These are phyloP conservation scores for Cervus canadensis DNA, from an alignment of 2,113 vertebrate genomes.

Conservation along the genomic window DNA sequence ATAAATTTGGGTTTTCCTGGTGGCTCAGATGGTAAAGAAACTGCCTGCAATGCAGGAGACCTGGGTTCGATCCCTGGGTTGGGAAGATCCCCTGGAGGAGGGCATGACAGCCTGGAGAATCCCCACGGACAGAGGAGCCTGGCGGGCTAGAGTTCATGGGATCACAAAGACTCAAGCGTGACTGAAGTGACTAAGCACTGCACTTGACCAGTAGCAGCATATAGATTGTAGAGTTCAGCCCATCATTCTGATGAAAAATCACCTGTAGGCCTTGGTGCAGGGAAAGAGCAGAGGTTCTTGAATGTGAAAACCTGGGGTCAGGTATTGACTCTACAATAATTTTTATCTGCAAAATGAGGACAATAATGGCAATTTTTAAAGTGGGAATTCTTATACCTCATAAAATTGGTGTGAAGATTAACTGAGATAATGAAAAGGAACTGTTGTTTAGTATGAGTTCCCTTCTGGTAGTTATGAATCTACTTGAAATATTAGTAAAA, in stretches of 20 bases:
- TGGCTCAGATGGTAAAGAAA: background rate
- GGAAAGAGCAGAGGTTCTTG: background rate
- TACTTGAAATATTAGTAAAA: background rate
- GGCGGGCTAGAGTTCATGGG: background rate
- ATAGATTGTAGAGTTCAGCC: background rate
- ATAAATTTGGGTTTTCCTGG: background rate
- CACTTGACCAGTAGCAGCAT: background rate
- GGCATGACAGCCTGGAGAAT: background rate
- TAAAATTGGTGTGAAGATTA: background rate
- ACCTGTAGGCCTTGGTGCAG: background rate
- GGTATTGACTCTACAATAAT: background rate
- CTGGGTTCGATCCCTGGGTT: background rate
- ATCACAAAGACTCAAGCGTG: background rate
- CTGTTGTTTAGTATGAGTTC: too few species aligned
- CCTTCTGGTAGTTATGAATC: background rate
- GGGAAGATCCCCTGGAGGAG: background rate
- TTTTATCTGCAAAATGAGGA: background rate
- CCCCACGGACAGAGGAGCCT: background rate
- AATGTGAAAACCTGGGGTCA: background rate
- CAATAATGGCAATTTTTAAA: background rate
- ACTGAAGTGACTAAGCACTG: background rate
- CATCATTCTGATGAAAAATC: background rate
- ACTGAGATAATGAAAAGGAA: background rate
- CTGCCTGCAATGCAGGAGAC: background rate
- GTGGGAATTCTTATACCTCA: background rate